Evolutionary conservation across 1,140 invertebrate species (phyloP).

Genomic region (Xylocopa sonorina): DNA sequence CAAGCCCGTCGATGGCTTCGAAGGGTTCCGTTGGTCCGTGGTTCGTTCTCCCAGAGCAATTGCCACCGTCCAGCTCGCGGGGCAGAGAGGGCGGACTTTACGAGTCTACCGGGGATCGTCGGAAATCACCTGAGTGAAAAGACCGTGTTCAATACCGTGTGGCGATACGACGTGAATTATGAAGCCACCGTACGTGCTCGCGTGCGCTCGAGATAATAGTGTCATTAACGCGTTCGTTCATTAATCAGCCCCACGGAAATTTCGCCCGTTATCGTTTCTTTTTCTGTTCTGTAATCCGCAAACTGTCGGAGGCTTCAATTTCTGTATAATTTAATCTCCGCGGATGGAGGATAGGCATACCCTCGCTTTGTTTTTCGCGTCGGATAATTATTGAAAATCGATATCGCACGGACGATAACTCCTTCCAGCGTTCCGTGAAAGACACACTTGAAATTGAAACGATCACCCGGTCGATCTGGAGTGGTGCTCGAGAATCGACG

Average conservation of each 20-base stretch:
- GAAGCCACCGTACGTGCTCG: constrained; percentile 47
- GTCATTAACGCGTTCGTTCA: constrained; percentile 9
- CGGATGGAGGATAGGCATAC: too few relatives aligned
- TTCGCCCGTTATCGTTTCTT: neutral
- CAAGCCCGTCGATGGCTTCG: constrained; percentile 30
- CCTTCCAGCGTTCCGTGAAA: neutral
- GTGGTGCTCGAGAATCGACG: neutral
- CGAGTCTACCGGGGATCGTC: constrained; percentile 44
- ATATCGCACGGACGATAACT: neutral
- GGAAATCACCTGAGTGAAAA: constrained; percentile 20
- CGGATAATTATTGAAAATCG: neutral
- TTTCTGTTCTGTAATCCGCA: too few relatives aligned
- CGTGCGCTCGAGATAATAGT: neutral
- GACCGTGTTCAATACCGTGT: constrained; percentile 44
- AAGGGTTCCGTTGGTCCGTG: neutral
- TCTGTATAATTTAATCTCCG: too few relatives aligned
- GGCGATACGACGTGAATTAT: constrained; percentile 69
- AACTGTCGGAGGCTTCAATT: too few relatives aligned
- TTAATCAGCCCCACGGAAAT: neutral
- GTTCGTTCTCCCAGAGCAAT: neutral
- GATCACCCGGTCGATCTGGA: neutral
- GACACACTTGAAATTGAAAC: neutral
- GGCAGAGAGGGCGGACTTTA: constrained; percentile 63
- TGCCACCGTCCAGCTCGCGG: neutral
- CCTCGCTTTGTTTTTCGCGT: too few relatives aligned